Percentiles rank a stretch among this genome's conserved stretches.
Evolutionary conservation across 1,140 invertebrate species (phyloP).

Genomic region (Tenebrio molitor): DNA sequence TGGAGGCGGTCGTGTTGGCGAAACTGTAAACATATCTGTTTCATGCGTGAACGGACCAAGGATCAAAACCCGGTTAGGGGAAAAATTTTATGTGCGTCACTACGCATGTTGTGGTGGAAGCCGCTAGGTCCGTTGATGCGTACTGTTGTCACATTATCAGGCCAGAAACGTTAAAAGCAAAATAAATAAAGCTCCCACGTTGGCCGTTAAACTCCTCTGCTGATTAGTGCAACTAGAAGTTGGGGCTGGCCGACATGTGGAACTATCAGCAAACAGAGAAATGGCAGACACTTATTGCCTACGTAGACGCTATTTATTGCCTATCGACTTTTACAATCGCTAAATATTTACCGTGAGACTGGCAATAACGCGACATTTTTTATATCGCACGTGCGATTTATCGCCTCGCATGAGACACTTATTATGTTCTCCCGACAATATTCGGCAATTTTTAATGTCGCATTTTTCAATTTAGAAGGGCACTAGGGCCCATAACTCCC

Average conservation of each 20-base stretch:
- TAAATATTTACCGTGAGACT: too few relatives aligned
- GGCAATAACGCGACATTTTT: too few relatives aligned
- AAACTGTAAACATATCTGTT: slow-evolving; percentile 8
- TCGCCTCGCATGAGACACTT: too few relatives aligned
- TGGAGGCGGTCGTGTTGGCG: neutral
- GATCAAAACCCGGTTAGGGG: slow-evolving; percentile 7
- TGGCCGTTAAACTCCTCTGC: slow-evolving; percentile 16
- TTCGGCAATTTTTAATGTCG: too few relatives aligned
- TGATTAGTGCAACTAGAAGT: slow-evolving; percentile 32
- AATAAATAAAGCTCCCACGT: slow-evolving; percentile 24
- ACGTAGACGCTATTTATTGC: slow-evolving; percentile 8
- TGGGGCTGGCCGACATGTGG: neutral
- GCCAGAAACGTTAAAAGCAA: neutral
- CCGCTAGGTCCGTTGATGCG: slow-evolving; percentile 18
- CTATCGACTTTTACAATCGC: slow-evolving; percentile 11
- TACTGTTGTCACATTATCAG: slow-evolving; percentile 32
- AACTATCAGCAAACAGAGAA: neutral
- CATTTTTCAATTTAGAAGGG: too few relatives aligned
- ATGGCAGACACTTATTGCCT: slow-evolving; percentile 18
- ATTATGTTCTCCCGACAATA: too few relatives aligned
- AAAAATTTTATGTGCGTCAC: neutral
- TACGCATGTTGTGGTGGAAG: slow-evolving; percentile 13
- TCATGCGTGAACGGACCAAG: slow-evolving; percentile 6
- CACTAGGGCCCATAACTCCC: too few relatives aligned
- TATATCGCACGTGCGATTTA: too few relatives aligned